phyloP scores from a whole-genome alignment of 2,797 vertebrate genomes.

The Streptopelia turtur region DNA sequence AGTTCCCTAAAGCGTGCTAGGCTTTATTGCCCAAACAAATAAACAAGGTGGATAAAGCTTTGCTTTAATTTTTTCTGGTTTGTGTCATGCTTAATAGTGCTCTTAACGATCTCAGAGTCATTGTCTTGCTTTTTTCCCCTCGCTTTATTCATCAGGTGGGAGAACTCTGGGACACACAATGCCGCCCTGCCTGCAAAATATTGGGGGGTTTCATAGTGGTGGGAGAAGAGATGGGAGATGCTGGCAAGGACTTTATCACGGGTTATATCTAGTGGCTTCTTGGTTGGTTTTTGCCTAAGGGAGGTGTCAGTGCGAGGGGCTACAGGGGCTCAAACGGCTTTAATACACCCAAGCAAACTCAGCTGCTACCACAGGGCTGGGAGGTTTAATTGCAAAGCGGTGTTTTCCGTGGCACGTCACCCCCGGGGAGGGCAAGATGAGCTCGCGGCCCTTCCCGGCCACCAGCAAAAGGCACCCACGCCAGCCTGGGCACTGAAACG shows the following conservation, averaged over 20 bases:
- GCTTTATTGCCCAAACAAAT: not conserved
- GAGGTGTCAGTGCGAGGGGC: not conserved
- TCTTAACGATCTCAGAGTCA: accelerated
- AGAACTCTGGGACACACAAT: not conserved
- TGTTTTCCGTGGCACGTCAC: not conserved
- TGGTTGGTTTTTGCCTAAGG: not conserved
- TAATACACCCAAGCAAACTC: no score
- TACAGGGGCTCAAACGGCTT: not conserved
- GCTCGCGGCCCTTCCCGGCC: not conserved
- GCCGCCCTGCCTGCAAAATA: not conserved
- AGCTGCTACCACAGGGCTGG: not conserved
- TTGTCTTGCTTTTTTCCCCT: not conserved
- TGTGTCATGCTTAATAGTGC: not conserved
- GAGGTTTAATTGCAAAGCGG: not conserved
- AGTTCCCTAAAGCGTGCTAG: not conserved
- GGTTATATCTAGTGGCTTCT: not conserved
- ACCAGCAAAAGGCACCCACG: accelerated
- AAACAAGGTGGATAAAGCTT: conserved; percentile 5
- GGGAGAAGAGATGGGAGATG: not conserved
- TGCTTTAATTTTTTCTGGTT: not conserved
- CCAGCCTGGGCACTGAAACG: not conserved
- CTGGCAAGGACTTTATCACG: not conserved
- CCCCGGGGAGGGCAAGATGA: not conserved
- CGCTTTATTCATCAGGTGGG: not conserved
- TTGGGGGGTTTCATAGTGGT: not conserved